A percentile compares a stretch with the other conserved stretches of the same genome.
These are phyloP conservation scores for Urocyon cinereoargenteus DNA, from an alignment of 2,797 vertebrate genomes.

Conservation along the genomic window DNA sequence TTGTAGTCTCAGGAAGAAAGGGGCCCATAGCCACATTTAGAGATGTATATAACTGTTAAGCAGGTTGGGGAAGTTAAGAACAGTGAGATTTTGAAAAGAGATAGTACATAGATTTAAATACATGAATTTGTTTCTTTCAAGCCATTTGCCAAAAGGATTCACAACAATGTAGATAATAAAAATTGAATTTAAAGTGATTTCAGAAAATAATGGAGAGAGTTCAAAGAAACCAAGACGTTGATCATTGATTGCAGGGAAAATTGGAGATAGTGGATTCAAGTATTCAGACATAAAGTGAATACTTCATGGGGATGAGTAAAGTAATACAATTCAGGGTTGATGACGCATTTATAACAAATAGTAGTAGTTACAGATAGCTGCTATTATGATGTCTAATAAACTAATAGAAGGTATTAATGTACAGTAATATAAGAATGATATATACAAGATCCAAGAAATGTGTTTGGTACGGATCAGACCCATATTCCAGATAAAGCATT, in stretches of 20 bases:
- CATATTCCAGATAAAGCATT: not conserved
- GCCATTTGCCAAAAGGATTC: constrained; percentile 1
- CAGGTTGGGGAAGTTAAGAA: constrained; percentile 8
- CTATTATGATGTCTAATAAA: not conserved
- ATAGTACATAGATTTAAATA: constrained; percentile 27
- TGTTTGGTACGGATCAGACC: not conserved
- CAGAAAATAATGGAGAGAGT: not conserved
- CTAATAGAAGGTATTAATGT: not conserved
- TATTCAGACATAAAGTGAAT: not conserved
- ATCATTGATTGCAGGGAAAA: not conserved
- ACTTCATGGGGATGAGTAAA: not conserved
- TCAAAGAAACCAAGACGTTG: not conserved
- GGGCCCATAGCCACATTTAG: not conserved
- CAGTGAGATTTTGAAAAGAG: not conserved
- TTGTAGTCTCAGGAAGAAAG: constrained; percentile 65
- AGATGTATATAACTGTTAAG: constrained; percentile 38
- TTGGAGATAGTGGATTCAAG: not conserved
- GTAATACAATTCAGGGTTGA: not conserved
- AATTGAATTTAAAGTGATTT: constrained; percentile 49
- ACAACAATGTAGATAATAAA: not conserved
- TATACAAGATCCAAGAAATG: not conserved
- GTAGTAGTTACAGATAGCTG: not conserved
- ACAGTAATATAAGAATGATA: not conserved
- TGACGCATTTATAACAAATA: not conserved
- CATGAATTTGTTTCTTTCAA: constrained; percentile 26